Evolutionary conservation across 2,888 invertebrate genomes (phyloP).

Genomic region (Pyrrhia umbra): DNA sequence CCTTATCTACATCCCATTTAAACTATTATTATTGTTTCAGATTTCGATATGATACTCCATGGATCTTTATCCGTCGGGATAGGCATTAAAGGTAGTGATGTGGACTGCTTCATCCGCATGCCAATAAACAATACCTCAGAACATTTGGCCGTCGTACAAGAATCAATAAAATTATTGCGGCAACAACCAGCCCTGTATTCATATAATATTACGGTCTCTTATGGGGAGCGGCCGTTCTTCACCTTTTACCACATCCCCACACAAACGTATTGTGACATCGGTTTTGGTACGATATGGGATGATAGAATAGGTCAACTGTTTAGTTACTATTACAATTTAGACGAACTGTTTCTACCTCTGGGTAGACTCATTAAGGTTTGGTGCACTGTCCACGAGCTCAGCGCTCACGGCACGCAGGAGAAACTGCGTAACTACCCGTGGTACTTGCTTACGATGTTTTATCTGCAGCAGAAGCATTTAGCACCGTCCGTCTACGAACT

Average conservation of each 20-base stretch:
- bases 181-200: neutral
- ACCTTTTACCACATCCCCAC: neutral
- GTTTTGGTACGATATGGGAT: neutral
- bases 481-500: neutral
- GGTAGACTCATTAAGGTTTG: neutral
- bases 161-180: neutral
- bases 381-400: neutral
- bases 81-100: slow-evolving; percentile 54
- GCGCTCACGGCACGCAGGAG: neutral
- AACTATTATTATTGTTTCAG: neutral
- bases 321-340: neutral
- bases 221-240: too few relatives aligned
- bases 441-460: neutral
- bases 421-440: neutral
- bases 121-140: slow-evolving; percentile 15
- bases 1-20: too few relatives aligned
- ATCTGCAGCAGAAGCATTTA: neutral
- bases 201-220: too few relatives aligned
- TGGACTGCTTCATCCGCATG: slow-evolving; percentile 51
- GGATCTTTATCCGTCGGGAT: slow-evolving; percentile 46
- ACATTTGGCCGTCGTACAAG: neutral
- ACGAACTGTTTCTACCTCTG: neutral
- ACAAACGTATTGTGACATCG: neutral
- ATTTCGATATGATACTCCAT: neutral
- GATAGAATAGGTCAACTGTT: neutral